Base-by-base conservation (phyloP, 2,888 invertebrate species). In the Stramonita haemastoma region DNA sequence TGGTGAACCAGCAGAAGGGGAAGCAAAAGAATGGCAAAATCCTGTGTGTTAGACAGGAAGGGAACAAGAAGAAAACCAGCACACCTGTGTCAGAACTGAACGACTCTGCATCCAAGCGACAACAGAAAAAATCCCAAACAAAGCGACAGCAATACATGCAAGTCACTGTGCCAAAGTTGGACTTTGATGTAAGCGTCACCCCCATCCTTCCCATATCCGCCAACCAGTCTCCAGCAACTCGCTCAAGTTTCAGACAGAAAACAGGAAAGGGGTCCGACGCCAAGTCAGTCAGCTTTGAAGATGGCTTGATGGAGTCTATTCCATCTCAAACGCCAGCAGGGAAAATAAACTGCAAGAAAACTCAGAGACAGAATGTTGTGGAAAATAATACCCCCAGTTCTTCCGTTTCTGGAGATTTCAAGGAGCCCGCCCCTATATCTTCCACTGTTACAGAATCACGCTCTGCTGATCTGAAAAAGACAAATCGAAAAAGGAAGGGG, bases 1-100 rank as follows among this genome's bases (percentile, higher is more conserved):
- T 46, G 46, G 46, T 46, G 46, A 46, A 46, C 46, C 46, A 46
- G 46, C 46, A 46, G 46, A 46, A 46, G 8, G 46, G 46, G 8
- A 46, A 46, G 46, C n/a, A 32, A 29, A 86, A 46, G 26, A 60
- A 22, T 29, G 57, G 29, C 19, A 32, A 32, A 11, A 32, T 22
- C 22, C 26, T 5, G 17, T n/a, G 46, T 46, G 46, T n/a, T 26
- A 36, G 13, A 36, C 46, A 36, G 22, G 86, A 32, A n/a, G 60
- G 19, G 11, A 29, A 32, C n/a, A 36, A 87, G 32, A 89, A 85
- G 77, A 83, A 89, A 84, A 89, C 89, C 29, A 89, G 89, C 85
- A 89, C 89, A 22, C 89, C 89, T 89, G 15, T 89, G 32, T 19
- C 36, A 56, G 89, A 84, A 29, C 29, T 70, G 4, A n/a, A 5